These are phyloP conservation scores for Myodes glareolus DNA, from an alignment of 2,113 vertebrate genomes.

Conservation along the genomic window DNA sequence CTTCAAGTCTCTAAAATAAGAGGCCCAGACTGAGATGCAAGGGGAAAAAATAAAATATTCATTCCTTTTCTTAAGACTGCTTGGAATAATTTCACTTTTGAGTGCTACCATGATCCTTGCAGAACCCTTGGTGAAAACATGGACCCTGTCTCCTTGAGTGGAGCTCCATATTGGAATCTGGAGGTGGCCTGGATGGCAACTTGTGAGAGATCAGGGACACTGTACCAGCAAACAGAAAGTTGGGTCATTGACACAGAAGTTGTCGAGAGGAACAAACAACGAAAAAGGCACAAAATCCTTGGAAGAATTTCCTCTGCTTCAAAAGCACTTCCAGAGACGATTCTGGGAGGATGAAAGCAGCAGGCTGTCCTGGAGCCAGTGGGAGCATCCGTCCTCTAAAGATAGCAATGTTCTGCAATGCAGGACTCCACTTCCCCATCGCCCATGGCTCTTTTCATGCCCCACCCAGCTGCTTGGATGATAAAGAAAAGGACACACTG, in stretches of 20 bases:
- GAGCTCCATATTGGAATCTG: not conserved
- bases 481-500: not conserved
- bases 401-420: not conserved
- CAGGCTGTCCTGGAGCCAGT: not conserved
- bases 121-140: not conserved
- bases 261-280: not conserved
- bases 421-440: not conserved
- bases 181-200: not conserved
- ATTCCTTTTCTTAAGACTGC: not conserved
- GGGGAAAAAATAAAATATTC: conserved; percentile 35
- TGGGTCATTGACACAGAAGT: not conserved
- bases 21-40: not conserved
- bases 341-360: not conserved
- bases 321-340: not conserved
- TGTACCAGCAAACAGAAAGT: not conserved
- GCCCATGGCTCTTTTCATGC: not conserved
- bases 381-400: not conserved
- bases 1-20: conserved; percentile 19
- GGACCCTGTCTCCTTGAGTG: not conserved
- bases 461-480: not conserved
- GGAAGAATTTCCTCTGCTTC: not conserved
- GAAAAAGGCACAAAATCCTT: conserved; percentile 5
- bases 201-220: not conserved
- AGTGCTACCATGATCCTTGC: not conserved
- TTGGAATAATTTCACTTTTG: conserved; percentile 24